Percentiles rank a stretch among this genome's conserved stretches.
Evolutionary conservation across 2,888 invertebrate species (phyloP).

Genomic region (Ectemnius lituratus): DNA sequence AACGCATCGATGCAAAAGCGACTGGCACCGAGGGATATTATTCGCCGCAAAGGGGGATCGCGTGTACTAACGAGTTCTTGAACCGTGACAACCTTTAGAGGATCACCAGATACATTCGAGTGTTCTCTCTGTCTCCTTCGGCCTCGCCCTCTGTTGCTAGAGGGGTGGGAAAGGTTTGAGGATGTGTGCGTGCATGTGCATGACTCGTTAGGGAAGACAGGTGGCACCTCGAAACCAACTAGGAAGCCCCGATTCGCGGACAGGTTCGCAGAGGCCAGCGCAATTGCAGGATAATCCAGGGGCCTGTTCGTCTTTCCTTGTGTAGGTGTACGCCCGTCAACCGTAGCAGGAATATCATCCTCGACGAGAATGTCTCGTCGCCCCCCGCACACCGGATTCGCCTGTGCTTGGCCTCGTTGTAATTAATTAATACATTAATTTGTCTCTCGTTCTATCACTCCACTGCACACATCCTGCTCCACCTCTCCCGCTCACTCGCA

Average conservation of each 20-base stretch:
- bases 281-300: conserved; percentile 68
- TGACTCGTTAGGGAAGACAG: conserved; percentile 56
- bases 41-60: conserved; percentile 2
- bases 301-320: conserved; percentile 31
- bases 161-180: conserved; percentile 5
- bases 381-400: conserved; percentile 47
- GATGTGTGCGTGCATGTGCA: conserved; percentile 14
- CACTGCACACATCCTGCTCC: not conserved
- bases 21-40: not conserved
- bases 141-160: not conserved
- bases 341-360: conserved; percentile 58
- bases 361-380: conserved; percentile 41
- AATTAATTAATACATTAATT: conserved; percentile 68
- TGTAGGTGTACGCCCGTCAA: conserved; percentile 49
- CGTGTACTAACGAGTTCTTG: conserved; percentile 3
- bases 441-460: conserved; percentile 23
- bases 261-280: conserved; percentile 65
- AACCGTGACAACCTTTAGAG: not conserved
- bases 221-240: conserved; percentile 57
- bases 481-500: too few species aligned
- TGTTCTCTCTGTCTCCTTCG: too few species aligned
- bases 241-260: conserved; percentile 57
- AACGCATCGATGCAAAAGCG: not conserved
- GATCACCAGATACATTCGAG: conserved; percentile 3
- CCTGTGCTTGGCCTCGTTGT: conserved; percentile 34